These are phyloP conservation scores for Rapana venosa DNA, from an alignment of 2,888 invertebrate genomes.

Conservation along the genomic window DNA sequence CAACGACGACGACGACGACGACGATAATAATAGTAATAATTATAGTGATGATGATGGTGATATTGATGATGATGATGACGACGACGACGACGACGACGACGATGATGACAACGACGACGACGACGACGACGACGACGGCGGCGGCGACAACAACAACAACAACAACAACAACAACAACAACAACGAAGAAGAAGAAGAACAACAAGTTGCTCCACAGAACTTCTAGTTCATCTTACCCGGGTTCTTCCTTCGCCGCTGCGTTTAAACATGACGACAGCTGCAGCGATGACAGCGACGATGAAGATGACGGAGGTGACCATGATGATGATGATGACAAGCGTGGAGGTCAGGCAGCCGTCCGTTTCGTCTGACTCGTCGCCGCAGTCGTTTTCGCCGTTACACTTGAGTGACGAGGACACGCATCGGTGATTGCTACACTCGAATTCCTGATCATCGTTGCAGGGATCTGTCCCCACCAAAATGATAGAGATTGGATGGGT, in stretches of 20 bases:
- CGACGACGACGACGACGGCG: not conserved
- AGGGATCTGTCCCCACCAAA: slow-evolving; percentile 36
- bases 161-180: no score
- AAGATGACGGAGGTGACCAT: not conserved
- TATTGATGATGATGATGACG: slow-evolving; percentile 17
- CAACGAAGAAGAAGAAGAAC: no score
- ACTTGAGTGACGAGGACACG: slow-evolving; percentile 26
- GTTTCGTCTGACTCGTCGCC: slow-evolving; percentile 45
- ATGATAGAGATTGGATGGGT: not conserved
- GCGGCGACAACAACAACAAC: not conserved
- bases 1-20: not conserved
- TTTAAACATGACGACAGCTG: not conserved
- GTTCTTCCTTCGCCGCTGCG: slow-evolving; percentile 4
- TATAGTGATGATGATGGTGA: no score
- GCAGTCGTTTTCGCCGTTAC: slow-evolving; percentile 44
- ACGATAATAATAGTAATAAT: no score
- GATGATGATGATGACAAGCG: slow-evolving; percentile 29
- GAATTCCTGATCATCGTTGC: slow-evolving; percentile 39
- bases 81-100: slow-evolving; percentile 14
- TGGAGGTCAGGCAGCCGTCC: slow-evolving; percentile 41
- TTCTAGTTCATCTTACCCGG: not conserved
- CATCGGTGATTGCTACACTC: slow-evolving; percentile 43
- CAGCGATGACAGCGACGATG: slow-evolving; percentile 22
- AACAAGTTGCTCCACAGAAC: no score
- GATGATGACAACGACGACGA: not conserved